Evolutionary conservation across 2,888 invertebrate species (phyloP).

Genomic region (Spicauda simplicius): DNA sequence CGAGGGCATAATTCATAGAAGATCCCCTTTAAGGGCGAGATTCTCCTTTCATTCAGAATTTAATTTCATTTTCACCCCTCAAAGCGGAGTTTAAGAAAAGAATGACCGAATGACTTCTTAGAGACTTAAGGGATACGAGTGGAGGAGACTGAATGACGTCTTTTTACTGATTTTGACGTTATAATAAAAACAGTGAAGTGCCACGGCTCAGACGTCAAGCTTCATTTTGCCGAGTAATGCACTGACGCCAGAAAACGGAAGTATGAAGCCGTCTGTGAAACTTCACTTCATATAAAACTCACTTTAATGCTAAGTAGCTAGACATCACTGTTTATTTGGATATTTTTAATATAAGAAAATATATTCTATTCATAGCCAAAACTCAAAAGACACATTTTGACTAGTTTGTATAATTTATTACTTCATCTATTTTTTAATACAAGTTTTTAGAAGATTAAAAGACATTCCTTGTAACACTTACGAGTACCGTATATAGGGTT

Average conservation of each 20-base stretch:
- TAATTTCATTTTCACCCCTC: constrained; percentile 84
- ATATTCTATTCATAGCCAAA: not conserved
- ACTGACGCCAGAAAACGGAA: constrained; percentile 9
- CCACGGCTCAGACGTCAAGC: constrained; percentile 16
- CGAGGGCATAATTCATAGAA: constrained; percentile 77
- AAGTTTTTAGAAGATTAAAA: no score
- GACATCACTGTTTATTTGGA: not conserved
- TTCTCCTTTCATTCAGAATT: constrained; percentile 81
- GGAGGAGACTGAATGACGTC: constrained; percentile 54
- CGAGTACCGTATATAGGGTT: no score
- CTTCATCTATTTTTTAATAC: no score
- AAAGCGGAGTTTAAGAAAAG: constrained; percentile 68
- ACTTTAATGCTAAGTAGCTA: constrained; percentile 5
- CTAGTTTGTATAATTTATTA: no score
- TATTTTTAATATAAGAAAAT: not conserved
- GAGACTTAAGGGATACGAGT: constrained; percentile 57
- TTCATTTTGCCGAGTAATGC: constrained; percentile 20
- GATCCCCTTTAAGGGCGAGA: constrained; percentile 74
- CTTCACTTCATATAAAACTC: constrained; percentile 10
- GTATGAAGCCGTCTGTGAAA: constrained; percentile 13
- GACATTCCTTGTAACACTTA: no score
- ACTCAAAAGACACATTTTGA: not conserved
- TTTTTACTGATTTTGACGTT: constrained; percentile 52
- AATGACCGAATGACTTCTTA: constrained; percentile 76
- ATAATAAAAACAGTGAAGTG: constrained; percentile 39